These are phyloP conservation scores for Scaptomyza pallida DNA, from an alignment of 1,140 invertebrate genomes.

Conservation along the genomic window DNA sequence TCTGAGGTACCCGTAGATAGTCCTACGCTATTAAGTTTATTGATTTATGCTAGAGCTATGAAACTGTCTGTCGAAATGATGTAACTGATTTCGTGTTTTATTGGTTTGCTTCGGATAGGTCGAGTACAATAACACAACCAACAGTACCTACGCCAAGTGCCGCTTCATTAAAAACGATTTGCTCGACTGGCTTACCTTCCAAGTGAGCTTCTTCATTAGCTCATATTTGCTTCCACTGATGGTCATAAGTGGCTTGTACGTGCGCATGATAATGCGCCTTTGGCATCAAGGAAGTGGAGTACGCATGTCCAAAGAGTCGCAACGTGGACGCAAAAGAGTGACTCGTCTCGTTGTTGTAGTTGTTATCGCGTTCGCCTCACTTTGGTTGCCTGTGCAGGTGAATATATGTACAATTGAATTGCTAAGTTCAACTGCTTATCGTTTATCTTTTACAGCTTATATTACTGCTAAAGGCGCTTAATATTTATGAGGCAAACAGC, in stretches of 20 bases:
- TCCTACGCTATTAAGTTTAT: constrained; percentile 19
- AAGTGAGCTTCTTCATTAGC: constrained; percentile 71
- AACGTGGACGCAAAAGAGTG: constrained; percentile 94
- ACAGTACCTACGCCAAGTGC: constrained; percentile 54
- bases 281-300: constrained; percentile 93
- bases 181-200: constrained; percentile 54
- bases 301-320: constrained; percentile 86
- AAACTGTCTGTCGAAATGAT: constrained; percentile 59
- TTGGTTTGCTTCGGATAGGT: constrained; percentile 27
- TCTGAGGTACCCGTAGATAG: no score
- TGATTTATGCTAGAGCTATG: constrained; percentile 38
- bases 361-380: constrained; percentile 96
- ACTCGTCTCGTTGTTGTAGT: constrained; percentile 97
- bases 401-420: constrained; percentile 36
- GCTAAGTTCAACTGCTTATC: no score
- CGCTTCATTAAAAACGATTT: constrained; percentile 44
- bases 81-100: constrained; percentile 37
- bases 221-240: constrained; percentile 92
- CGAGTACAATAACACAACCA: constrained; percentile 38
- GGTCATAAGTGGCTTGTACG: constrained; percentile 94
- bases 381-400: constrained; percentile 97
- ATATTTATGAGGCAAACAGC: constrained; percentile 87
- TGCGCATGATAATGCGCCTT: constrained; percentile 94
- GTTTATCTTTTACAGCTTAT: constrained; percentile 87
- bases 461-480: constrained; percentile 90